Percentiles rank a stretch among this genome's conserved stretches.
Conservation (phyloP, 2,888 invertebrate genomes). For the Calephelis perditalis region DNA sequence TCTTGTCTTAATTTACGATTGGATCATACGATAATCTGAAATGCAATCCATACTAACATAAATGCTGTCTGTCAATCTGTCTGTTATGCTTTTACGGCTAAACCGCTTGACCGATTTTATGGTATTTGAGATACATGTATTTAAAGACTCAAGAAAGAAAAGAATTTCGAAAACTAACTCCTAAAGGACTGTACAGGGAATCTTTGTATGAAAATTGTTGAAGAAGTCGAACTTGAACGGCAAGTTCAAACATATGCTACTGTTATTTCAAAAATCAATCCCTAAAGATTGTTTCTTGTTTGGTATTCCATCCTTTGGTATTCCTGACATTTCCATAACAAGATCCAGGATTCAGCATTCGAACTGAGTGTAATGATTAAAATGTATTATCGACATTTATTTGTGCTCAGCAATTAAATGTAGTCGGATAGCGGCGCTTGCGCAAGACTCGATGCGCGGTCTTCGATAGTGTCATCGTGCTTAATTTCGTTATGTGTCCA, state of each 20-base stretch:
- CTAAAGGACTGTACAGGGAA: too few species aligned
- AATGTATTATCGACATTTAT: constrained; percentile 69
- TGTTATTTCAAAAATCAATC: too few species aligned
- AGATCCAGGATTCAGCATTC: constrained; percentile 70
- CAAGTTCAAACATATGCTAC: too few species aligned
- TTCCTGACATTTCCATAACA: constrained; percentile 72
- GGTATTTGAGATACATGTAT: too few species aligned
- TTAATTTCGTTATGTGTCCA: constrained; percentile 71
- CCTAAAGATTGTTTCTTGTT: too few species aligned
- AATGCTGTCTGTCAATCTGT: constrained; percentile 39
- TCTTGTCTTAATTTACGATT: constrained; percentile 79
- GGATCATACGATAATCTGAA: constrained; percentile 78
- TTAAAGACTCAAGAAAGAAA: too few species aligned
- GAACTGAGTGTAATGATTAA: constrained; percentile 57
- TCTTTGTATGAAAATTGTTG: too few species aligned
- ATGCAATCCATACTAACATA: constrained; percentile 65
- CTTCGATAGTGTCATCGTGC: constrained; percentile 71
- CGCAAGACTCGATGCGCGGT: constrained; percentile 49
- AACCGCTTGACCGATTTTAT: too few species aligned
- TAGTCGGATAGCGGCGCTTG: constrained; percentile 44
- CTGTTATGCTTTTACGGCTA: too few species aligned
- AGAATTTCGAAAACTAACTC: too few species aligned
- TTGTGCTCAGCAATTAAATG: constrained; percentile 72
- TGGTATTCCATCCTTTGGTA: too few species aligned
- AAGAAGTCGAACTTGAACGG: too few species aligned